Conservation (phyloP, 2,888 invertebrate species). For the Portevinia maculata region DNA sequence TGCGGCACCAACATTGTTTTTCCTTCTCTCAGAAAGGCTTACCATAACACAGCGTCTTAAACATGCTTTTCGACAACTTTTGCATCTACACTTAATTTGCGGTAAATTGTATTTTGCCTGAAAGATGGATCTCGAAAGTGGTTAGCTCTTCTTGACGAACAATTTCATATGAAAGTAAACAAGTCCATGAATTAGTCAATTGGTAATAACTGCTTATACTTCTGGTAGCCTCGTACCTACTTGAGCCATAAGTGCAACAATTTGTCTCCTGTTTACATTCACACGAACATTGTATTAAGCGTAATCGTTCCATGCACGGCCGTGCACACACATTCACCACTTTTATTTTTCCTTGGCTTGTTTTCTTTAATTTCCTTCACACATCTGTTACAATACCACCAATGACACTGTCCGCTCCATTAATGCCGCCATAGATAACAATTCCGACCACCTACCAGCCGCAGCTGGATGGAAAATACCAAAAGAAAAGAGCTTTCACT, state of each 20-base stretch:
- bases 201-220: neutral
- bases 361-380: constrained; percentile 23
- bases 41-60: too few species aligned
- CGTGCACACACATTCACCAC: constrained; percentile 36
- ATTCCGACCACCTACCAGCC: neutral
- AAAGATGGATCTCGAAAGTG: too few species aligned
- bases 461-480: constrained; percentile 19
- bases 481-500: constrained; percentile 66
- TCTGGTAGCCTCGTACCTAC: neutral
- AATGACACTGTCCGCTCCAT: constrained; percentile 51
- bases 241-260: constrained; percentile 24
- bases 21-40: too few species aligned
- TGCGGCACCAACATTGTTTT: too few species aligned
- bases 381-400: constrained; percentile 35
- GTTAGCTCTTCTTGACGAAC: too few species aligned
- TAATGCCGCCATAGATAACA: constrained; percentile 34
- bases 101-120: too few species aligned
- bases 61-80: too few species aligned
- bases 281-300: neutral
- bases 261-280: neutral
- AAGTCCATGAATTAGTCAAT: too few species aligned
- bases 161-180: too few species aligned
- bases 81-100: too few species aligned
- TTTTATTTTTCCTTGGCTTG: constrained; percentile 25
- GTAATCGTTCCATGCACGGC: constrained; percentile 32